Percentiles rank a stretch among this genome's conserved stretches.
These are phyloP conservation scores for Tetrapedia diversipes DNA, from an alignment of 2,888 invertebrate species.

Conservation along the genomic window DNA sequence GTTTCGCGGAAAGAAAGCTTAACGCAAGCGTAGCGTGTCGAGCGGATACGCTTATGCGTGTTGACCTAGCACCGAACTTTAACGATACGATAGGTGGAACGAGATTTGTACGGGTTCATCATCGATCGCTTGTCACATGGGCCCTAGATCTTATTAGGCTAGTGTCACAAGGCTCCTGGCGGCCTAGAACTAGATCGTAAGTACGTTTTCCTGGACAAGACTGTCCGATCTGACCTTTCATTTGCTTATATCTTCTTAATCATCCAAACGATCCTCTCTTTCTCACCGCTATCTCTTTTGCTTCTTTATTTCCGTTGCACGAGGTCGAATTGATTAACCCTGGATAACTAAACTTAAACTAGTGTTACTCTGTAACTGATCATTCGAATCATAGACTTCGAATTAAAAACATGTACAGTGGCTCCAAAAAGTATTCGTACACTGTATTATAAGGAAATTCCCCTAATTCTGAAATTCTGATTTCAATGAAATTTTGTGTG, in stretches of 20 bases:
- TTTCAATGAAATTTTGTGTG: too few relatives aligned
- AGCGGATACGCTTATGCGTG: conserved; percentile 57
- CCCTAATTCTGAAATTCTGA: too few relatives aligned
- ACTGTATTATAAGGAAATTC: too few relatives aligned
- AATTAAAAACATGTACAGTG: too few relatives aligned
- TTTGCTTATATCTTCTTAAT: neutral
- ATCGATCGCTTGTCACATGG: conserved; percentile 81
- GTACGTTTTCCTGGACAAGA: conserved; percentile 21
- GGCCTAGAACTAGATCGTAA: conserved; percentile 80
- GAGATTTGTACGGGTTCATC: conserved; percentile 81
- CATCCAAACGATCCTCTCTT: neutral
- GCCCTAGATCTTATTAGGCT: conserved; percentile 81
- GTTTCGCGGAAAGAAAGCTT: conserved; percentile 34
- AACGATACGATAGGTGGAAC: conserved; percentile 51
- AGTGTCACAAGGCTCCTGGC: conserved; percentile 79
- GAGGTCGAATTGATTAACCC: neutral
- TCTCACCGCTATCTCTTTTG: neutral
- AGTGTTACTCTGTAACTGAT: too few relatives aligned
- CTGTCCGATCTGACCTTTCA: conserved; percentile 31
- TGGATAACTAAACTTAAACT: too few relatives aligned
- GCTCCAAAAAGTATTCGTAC: too few relatives aligned
- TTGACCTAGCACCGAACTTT: conserved; percentile 75
- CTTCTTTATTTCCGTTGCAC: neutral
- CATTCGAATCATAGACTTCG: too few relatives aligned
- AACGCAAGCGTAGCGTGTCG: conserved; percentile 26